These are phyloP conservation scores for Corydoras maculifer DNA, from an alignment of 2,113 vertebrate genomes.

Conservation along the genomic window DNA sequence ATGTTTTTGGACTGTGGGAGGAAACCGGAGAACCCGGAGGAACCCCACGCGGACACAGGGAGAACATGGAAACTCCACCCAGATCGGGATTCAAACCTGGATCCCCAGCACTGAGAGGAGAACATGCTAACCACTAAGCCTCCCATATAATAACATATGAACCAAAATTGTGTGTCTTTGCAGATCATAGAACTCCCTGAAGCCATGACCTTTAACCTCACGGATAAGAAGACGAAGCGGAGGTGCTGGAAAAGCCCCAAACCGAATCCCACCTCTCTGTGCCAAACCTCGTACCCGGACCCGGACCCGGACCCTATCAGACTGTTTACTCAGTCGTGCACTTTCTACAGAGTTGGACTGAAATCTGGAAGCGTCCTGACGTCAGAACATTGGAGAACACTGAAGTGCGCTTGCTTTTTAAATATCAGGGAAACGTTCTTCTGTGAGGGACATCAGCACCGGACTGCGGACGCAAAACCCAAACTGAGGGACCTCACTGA, in stretches of 20 bases:
- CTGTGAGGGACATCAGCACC: neutral
- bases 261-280: slow-evolving; percentile 7
- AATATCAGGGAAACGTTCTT: neutral
- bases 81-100: too few relatives aligned
- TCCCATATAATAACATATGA: too few relatives aligned
- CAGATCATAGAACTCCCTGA: slow-evolving; percentile 56
- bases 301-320: slow-evolving; percentile 42
- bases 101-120: too few relatives aligned
- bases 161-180: slow-evolving; percentile 56
- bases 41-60: too few relatives aligned
- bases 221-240: slow-evolving; percentile 10
- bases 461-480: too few relatives aligned
- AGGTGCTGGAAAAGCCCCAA: slow-evolving; percentile 9
- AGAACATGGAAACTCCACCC: too few relatives aligned
- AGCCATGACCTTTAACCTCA: slow-evolving; percentile 19
- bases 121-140: too few relatives aligned
- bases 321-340: slow-evolving; percentile 70
- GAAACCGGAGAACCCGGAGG: too few relatives aligned
- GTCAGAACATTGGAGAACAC: too few relatives aligned
- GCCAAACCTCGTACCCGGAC: slow-evolving; percentile 57
- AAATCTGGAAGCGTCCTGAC: neutral
- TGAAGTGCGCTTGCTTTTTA: neutral
- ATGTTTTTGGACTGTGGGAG: too few relatives aligned
- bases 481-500: too few relatives aligned
- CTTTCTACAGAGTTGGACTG: slow-evolving; percentile 48